Evolutionary conservation across 2,113 vertebrate species (phyloP), one percentile per base, ranked within the genome.

Genomic region (Daphoenositta chrysoptera): DNA sequence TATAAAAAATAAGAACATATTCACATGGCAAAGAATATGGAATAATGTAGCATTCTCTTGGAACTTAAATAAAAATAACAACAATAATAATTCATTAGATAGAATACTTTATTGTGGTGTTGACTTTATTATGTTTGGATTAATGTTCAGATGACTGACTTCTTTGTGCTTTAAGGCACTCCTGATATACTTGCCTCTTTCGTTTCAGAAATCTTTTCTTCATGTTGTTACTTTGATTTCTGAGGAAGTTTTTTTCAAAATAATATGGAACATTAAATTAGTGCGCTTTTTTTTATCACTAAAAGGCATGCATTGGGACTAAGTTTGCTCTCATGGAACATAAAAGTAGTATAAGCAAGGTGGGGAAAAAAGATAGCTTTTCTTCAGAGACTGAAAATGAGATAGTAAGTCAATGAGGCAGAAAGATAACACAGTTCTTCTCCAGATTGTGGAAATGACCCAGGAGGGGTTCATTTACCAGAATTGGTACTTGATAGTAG

Each of bases 391-490:
- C 82, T 47, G 82, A 81, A 96, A 96, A 96, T 90, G 71, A 95
- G 85, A 94, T 31, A 87, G 82, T 77, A 95, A 96, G 90, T 86
- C 93, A 94, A 96, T 94, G 94, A 95, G 88, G 92, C 92, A 94
- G 93, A 96, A 94, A 96, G 96, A 94, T 92, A 96, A 96, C 93
- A 95, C 65, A 86, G 90, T 83, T 94, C 85, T 91, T 63, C 84
- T 93, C 90, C 93, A 90, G 82, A 76, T 82, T 89, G 91, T 88
- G 47, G 57, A 85, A 96, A 91, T 66, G 27, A 89, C 91, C 85
- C 79, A 95, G 76, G 58, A 94, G 90, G 78, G 63, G 45, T 30
- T 87, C 89, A 87, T 93, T 95, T 95, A 93, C 90, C 72, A 95
- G 40, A 94, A 96, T 64, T 79, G 77, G 56, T 48, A 45, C 48